These are phyloP conservation scores for Cerastoderma edule DNA, from an alignment of 2,888 invertebrate species.

Conservation along the genomic window DNA sequence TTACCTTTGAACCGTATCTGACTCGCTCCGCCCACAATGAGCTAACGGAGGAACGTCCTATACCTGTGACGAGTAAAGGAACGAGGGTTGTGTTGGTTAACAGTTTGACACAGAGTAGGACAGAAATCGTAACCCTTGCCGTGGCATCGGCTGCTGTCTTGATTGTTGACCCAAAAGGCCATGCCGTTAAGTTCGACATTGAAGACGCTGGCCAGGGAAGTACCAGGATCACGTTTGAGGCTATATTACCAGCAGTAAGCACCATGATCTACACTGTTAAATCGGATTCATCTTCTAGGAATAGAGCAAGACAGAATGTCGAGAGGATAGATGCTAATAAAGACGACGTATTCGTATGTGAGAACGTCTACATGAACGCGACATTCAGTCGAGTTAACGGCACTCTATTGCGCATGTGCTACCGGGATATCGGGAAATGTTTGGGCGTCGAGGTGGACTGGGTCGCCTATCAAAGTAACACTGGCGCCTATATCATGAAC, in stretches of 20 bases:
- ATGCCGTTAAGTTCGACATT: conserved; percentile 28
- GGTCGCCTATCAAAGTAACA: conserved; percentile 35
- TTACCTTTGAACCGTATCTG: conserved; percentile 8
- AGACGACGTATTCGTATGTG: conserved; percentile 17
- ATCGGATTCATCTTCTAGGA: background rate
- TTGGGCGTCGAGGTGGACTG: conserved; percentile 38
- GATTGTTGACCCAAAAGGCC: background rate
- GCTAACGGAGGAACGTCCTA: conserved; percentile 36
- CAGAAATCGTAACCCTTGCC: conserved; percentile 34
- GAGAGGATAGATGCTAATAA: background rate
- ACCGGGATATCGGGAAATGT: conserved; percentile 41
- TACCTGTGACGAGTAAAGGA: conserved; percentile 30
- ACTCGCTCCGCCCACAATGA: conserved; percentile 26
- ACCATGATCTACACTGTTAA: conserved; percentile 35
- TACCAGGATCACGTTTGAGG: conserved; percentile 38
- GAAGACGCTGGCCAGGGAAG: background rate
- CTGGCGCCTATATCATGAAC: conserved; percentile 53
- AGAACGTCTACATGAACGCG: conserved; percentile 47
- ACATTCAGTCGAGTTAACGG: conserved; percentile 48
- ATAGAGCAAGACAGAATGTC: background rate
- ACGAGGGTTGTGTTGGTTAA: conserved; percentile 47
- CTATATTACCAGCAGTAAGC: conserved; percentile 45
- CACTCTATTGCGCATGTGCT: conserved; percentile 40
- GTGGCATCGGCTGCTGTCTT: conserved; percentile 21
- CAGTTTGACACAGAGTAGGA: conserved; percentile 42